phyloP scores from a whole-genome alignment of 2,888 invertebrate genomes.

The Thecophora atra region DNA sequence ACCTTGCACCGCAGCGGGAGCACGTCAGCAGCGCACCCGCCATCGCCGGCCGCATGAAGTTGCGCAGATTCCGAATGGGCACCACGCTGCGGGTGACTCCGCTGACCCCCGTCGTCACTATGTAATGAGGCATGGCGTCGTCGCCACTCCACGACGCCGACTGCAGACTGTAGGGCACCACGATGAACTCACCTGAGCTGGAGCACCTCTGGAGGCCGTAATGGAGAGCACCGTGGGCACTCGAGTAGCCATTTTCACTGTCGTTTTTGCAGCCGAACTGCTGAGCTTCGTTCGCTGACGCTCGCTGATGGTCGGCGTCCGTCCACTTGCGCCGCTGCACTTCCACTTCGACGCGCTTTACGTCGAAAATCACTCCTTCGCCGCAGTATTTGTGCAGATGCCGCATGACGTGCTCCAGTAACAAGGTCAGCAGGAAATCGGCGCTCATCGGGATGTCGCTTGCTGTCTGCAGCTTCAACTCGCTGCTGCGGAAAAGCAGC shows the following conservation, averaged over 20 bases:
- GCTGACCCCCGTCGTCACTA: background rate
- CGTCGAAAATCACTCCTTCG: background rate
- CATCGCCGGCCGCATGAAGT: background rate
- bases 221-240: background rate
- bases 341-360: conserved; percentile 10
- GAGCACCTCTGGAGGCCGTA: conserved; percentile 8
- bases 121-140: background rate
- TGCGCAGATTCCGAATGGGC: conserved; percentile 9
- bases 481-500: conserved; percentile 12
- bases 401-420: conserved; percentile 8
- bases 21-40: conserved; percentile 4
- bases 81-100: background rate
- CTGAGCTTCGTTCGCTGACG: background rate
- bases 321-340: conserved; percentile 2
- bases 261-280: background rate
- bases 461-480: background rate
- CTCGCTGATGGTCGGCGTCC: background rate
- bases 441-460: conserved; percentile 3
- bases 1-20: background rate
- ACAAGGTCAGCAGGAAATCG: conserved; percentile 15
- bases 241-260: background rate
- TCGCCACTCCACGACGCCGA: background rate
- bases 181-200: conserved; percentile 18
- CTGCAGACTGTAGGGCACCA: conserved; percentile 8
- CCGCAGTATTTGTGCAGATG: background rate